These are phyloP conservation scores for Micrasema minimum DNA, from an alignment of 1,140 invertebrate genomes.

Conservation along the genomic window DNA sequence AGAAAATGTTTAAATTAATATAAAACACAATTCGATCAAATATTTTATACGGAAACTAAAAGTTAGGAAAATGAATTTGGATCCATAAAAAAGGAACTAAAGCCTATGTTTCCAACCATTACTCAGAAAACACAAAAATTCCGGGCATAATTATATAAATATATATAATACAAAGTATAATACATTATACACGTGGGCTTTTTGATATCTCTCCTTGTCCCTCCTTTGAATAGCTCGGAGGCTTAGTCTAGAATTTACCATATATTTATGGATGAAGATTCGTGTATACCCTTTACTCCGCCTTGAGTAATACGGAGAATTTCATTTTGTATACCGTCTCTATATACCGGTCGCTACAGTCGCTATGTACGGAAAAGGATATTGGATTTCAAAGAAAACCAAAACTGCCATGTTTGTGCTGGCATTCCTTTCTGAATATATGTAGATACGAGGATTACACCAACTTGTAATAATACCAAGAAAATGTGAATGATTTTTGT, in stretches of 20 bases:
- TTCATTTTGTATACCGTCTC: constrained; percentile 52
- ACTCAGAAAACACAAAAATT: too few species aligned
- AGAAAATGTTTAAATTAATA: too few species aligned
- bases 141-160: too few species aligned
- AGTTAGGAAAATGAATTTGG: too few species aligned
- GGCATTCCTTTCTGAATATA: constrained; percentile 5
- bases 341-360: constrained; percentile 35
- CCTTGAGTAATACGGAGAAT: constrained; percentile 53
- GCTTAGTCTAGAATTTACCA: constrained; percentile 45
- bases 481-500: too few species aligned
- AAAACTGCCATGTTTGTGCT: constrained; percentile 20
- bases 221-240: constrained; percentile 42
- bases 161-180: neutral
- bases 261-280: constrained; percentile 51
- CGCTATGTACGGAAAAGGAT: constrained; percentile 18
- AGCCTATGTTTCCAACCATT: too few species aligned
- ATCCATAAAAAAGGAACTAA: too few species aligned
- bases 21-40: too few species aligned
- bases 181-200: constrained; percentile 28
- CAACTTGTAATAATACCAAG: constrained; percentile 13
- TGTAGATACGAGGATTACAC: neutral
- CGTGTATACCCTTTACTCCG: constrained; percentile 52
- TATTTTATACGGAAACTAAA: too few species aligned
- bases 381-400: constrained; percentile 32
- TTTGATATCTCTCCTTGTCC: constrained; percentile 46